These are phyloP conservation scores for Menura novaehollandiae DNA, from an alignment of 2,113 vertebrate species.

Conservation along the genomic window DNA sequence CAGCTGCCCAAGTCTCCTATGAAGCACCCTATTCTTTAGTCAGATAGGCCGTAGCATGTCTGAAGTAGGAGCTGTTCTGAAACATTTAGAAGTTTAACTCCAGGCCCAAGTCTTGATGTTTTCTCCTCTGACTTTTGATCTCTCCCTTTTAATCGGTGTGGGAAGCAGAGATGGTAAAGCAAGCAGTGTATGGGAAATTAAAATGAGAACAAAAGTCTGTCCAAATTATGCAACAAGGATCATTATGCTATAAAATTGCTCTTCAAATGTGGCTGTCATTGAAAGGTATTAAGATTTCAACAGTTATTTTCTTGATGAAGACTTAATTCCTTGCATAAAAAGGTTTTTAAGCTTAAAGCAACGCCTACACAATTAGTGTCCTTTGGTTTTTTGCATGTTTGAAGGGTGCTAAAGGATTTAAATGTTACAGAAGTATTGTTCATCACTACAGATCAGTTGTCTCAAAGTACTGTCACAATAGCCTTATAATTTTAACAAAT, in stretches of 20 bases:
- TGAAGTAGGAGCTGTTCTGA: not conserved
- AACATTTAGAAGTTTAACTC: slow-evolving; percentile 31
- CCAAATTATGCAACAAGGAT: slow-evolving; percentile 69
- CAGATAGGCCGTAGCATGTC: not conserved
- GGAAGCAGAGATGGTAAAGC: slow-evolving; percentile 54
- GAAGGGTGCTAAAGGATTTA: not conserved
- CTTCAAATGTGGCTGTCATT: slow-evolving; percentile 68
- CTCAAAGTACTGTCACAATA: not conserved
- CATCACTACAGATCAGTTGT: not conserved
- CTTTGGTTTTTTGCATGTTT: slow-evolving; percentile 13
- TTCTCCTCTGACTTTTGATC: slow-evolving; percentile 13
- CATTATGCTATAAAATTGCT: slow-evolving; percentile 73
- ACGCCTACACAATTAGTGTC: slow-evolving; percentile 11
- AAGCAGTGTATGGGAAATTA: slow-evolving; percentile 53
- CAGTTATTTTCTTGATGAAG: slow-evolving; percentile 59
- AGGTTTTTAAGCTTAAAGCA: slow-evolving; percentile 14
- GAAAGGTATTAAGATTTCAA: slow-evolving; percentile 61
- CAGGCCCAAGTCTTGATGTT: slow-evolving; percentile 13
- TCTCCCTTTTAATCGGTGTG: slow-evolving; percentile 43
- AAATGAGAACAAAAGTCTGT: slow-evolving; percentile 71
- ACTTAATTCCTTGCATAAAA: slow-evolving; percentile 47
- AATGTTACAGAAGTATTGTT: not conserved
- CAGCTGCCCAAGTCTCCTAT: not conserved
- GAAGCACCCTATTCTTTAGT: not conserved
- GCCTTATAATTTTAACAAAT: not conserved